Conservation (phyloP, 2,113 vertebrate species). For the Bos taurus region ARS-UCD2.0 NC_037328.1:26347001-26347500, state of each 20-base stretch:
- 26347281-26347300: neutral
- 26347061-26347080: conserved; percentile 84
- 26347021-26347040: conserved; percentile 78
- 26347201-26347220: neutral
- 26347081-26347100: conserved; percentile 81
- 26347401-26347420: neutral
- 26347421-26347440: neutral
- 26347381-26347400: neutral
- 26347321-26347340: neutral
- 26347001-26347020: conserved; percentile 91
- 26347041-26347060: conserved; percentile 83
- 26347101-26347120: conserved; percentile 83
- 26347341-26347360: neutral
- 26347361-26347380: neutral
- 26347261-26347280: neutral
- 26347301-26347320: neutral
- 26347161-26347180: conserved; percentile 55
- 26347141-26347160: conserved; percentile 70
- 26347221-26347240: neutral
- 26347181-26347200: neutral
- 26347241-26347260: neutral
- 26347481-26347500: neutral
- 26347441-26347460: neutral
- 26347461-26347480: neutral
- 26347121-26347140: conserved; percentile 77